phyloP scores from a whole-genome alignment of 2,888 invertebrate species.

The Cremastobaeus sp. region DNA sequence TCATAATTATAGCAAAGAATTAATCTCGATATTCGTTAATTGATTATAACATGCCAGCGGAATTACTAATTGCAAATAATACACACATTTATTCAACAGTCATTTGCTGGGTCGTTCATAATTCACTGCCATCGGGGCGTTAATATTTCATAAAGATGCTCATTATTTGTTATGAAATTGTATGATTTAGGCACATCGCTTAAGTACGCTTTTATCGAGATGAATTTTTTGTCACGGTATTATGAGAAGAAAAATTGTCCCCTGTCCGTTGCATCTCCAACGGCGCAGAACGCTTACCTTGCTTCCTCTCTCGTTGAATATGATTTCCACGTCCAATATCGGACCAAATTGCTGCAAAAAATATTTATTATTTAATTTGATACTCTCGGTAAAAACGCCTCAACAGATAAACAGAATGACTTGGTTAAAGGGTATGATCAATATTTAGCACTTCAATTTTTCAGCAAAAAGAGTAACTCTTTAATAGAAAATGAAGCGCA shows the following conservation, averaged over 20 bases:
- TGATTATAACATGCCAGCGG: too few species aligned
- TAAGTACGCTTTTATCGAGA: slow-evolving; percentile 34
- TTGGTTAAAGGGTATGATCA: slow-evolving; percentile 3
- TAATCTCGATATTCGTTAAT: slow-evolving; percentile 25
- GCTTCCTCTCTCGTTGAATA: slow-evolving; percentile 99
- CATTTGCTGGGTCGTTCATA: too few species aligned
- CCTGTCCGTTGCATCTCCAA: slow-evolving; percentile 2
- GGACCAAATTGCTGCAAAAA: slow-evolving; percentile 95
- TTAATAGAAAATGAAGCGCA: slow-evolving; percentile 13
- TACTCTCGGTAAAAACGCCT: not conserved
- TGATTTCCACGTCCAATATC: slow-evolving; percentile 99
- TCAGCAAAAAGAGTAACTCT: not conserved
- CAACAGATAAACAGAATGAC: not conserved
- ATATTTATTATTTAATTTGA: slow-evolving; percentile 13
- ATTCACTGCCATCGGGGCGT: too few species aligned
- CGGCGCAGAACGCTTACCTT: slow-evolving; percentile 88
- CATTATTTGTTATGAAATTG: not conserved
- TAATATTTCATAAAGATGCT: too few species aligned
- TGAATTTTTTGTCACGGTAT: slow-evolving; percentile 31
- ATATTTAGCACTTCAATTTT: not conserved
- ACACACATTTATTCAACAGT: not conserved
- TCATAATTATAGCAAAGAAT: slow-evolving; percentile 34
- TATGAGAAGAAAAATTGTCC: slow-evolving; percentile 26
- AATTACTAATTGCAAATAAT: too few species aligned
- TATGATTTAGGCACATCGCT: slow-evolving; percentile 2